Evolutionary conservation across 2,797 vertebrate genomes (phyloP).

Genomic region (Poecilia picta): DNA sequence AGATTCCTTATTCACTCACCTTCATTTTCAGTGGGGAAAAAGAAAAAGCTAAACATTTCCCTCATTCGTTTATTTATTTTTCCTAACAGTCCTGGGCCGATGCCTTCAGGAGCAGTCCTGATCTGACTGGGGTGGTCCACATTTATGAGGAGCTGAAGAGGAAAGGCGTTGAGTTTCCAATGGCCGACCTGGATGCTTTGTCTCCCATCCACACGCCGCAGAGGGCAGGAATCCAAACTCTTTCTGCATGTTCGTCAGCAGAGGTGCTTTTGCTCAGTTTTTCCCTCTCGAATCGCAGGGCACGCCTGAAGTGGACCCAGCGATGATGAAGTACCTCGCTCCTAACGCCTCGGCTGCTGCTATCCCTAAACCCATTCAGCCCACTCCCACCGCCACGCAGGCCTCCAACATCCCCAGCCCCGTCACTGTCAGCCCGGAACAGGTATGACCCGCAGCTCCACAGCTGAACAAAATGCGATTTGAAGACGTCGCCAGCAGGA

Average conservation of each 20-base stretch:
- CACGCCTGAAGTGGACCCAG: conserved; percentile 95
- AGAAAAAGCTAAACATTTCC: neutral
- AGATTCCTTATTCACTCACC: neutral
- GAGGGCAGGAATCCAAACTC: conserved; percentile 83
- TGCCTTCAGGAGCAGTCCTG: conserved; percentile 96
- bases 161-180: conserved; percentile 96
- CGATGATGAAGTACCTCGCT: conserved; percentile 85
- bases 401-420: conserved; percentile 77
- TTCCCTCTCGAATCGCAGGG: conserved; percentile 77
- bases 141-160: conserved; percentile 98
- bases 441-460: conserved; percentile 79
- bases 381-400: conserved; percentile 72
- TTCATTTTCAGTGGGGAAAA: neutral
- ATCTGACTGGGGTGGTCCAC: conserved; percentile 96
- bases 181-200: conserved; percentile 94
- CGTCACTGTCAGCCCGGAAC: conserved; percentile 91
- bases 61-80: conserved; percentile 5
- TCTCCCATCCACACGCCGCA: conserved; percentile 99
- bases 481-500: neutral
- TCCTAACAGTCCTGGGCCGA: conserved; percentile 94
- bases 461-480: conserved; percentile 9
- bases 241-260: neutral
- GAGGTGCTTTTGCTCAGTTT: neutral
- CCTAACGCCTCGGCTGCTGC: conserved; percentile 63
- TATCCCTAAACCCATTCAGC: conserved; percentile 45